Evolutionary conservation across 1,140 invertebrate species (phyloP).

Genomic region (Bombus impatiens): DNA sequence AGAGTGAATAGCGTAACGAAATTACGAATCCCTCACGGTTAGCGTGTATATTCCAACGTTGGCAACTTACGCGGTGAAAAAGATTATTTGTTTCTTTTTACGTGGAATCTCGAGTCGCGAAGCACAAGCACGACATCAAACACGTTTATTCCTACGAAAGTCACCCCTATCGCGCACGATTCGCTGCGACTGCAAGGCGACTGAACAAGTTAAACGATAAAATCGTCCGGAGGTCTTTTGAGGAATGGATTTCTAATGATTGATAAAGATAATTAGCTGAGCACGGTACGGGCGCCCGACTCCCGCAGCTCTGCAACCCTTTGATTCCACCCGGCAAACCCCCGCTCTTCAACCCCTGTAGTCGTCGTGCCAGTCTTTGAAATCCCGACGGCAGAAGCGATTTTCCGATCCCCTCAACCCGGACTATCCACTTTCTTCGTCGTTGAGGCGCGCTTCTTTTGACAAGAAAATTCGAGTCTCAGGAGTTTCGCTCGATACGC

Average conservation of each 20-base stretch:
- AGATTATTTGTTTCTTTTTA: constrained; percentile 6
- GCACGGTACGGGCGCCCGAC: constrained; percentile 46
- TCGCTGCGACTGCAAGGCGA: constrained; percentile 2
- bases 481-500: constrained; percentile 61
- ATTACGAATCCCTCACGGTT: background rate
- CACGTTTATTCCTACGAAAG: background rate
- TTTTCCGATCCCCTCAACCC: constrained; percentile 46
- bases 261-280: constrained; percentile 68
- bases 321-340: constrained; percentile 51
- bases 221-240: constrained; percentile 58
- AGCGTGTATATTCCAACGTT: background rate
- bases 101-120: constrained; percentile 5
- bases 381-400: constrained; percentile 62
- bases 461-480: constrained; percentile 58
- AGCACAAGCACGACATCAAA: constrained; percentile 18
- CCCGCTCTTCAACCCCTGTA: constrained; percentile 46
- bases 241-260: constrained; percentile 66
- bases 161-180: background rate
- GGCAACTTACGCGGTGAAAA: background rate
- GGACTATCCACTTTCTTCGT: constrained; percentile 34
- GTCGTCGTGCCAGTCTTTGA: constrained; percentile 59
- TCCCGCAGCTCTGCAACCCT: constrained; percentile 59
- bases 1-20: background rate
- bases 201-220: constrained; percentile 53
- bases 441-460: constrained; percentile 49